phyloP scores from a whole-genome alignment of 1,140 invertebrate species.

The Anastrepha obliqua region DNA sequence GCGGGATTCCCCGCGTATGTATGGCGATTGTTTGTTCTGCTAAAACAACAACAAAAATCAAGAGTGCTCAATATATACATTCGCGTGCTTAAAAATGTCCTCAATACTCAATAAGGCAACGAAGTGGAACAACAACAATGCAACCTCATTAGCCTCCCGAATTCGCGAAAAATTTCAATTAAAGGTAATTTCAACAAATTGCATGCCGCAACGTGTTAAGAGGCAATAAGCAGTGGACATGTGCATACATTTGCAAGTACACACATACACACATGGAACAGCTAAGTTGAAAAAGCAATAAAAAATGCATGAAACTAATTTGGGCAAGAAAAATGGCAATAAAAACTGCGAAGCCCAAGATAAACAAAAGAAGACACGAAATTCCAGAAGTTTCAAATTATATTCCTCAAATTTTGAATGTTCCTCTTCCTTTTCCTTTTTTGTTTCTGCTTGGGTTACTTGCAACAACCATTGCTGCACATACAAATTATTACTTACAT shows the following conservation, averaged over 20 bases:
- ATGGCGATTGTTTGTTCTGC: too few species aligned
- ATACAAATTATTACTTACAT: conserved; percentile 7
- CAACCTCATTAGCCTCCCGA: conserved; percentile 42
- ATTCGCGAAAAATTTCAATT: conserved; percentile 67
- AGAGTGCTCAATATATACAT: too few species aligned
- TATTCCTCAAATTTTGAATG: not conserved
- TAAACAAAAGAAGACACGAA: conserved; percentile 48
- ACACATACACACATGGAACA: conserved; percentile 54
- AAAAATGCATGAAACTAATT: conserved; percentile 20
- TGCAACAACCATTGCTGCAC: not conserved
- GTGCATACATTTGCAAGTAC: conserved; percentile 59
- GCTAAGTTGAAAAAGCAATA: not conserved
- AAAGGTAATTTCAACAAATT: conserved; percentile 74
- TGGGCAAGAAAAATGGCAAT: not conserved
- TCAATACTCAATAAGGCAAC: not conserved
- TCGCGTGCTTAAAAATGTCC: too few species aligned
- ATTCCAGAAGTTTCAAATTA: conserved; percentile 24
- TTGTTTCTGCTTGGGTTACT: not conserved
- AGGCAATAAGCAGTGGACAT: conserved; percentile 46
- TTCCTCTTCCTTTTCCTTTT: not conserved
- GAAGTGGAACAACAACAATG: not conserved
- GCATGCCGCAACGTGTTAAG: conserved; percentile 74
- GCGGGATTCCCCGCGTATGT: too few species aligned
- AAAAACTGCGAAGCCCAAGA: not conserved
- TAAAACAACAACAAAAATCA: too few species aligned